Conservation (phyloP, 2,797 vertebrate genomes). For the Anguilla marmorata region DNA sequence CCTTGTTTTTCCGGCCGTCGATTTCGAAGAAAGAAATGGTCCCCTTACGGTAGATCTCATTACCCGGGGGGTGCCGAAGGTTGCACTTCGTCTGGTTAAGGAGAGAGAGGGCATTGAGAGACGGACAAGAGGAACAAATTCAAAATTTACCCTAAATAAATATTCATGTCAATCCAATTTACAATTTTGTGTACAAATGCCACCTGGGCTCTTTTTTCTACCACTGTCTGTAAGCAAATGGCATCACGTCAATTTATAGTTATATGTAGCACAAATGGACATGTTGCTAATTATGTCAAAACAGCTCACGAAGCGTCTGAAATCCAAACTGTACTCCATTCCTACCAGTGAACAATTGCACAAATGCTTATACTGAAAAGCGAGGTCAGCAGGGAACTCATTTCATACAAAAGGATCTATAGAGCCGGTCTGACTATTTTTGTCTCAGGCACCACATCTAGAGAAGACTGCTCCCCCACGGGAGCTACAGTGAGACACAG, state of each 20-base stretch:
- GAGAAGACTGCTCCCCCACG: no score
- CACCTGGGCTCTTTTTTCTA: not conserved
- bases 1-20: constrained; percentile 97
- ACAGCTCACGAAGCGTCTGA: not conserved
- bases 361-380: not conserved
- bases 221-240: no score
- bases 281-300: not conserved
- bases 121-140: not conserved
- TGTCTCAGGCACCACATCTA: no score
- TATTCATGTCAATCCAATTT: not conserved
- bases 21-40: constrained; percentile 97
- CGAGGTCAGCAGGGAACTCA: not conserved
- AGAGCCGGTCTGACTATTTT: not conserved
- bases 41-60: constrained; percentile 93
- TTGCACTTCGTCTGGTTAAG: constrained; percentile 87
- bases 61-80: constrained; percentile 94
- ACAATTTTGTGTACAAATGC: not conserved
- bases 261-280: no score
- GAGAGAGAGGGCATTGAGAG: constrained; percentile 19
- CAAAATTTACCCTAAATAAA: not conserved
- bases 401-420: not conserved
- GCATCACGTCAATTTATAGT: no score
- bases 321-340: not conserved
- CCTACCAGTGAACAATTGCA: not conserved
- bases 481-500: no score